These are phyloP conservation scores for Phyllotreta cruciferae DNA, from an alignment of 2,888 invertebrate genomes.

Conservation along the genomic window DNA sequence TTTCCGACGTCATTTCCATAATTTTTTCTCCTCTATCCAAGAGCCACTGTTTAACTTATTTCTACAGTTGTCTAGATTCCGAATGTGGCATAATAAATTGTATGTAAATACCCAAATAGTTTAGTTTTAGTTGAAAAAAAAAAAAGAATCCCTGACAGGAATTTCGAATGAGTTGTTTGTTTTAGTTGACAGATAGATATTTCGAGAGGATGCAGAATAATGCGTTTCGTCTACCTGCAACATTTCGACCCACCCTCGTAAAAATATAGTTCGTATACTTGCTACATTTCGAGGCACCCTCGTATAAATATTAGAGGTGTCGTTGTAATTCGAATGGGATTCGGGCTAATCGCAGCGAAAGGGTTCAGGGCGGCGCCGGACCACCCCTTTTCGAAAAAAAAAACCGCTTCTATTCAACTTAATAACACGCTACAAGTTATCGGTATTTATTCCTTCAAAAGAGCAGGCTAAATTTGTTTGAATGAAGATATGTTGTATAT, in stretches of 20 bases:
- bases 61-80: constrained; percentile 42
- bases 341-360: constrained; percentile 34
- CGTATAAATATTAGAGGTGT: too few species aligned
- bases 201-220: too few species aligned
- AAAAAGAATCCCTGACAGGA: constrained; percentile 26
- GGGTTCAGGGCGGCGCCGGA: constrained; percentile 26
- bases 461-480: too few species aligned
- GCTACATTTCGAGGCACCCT: too few species aligned
- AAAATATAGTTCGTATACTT: too few species aligned
- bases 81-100: constrained; percentile 43
- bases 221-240: too few species aligned
- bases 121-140: constrained; percentile 12
- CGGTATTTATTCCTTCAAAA: too few species aligned
- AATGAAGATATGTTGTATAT: too few species aligned
- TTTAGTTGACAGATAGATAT: constrained; percentile 29
- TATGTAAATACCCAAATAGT: constrained; percentile 37
- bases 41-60: constrained; percentile 46
- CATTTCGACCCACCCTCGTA: too few species aligned
- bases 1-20: constrained; percentile 42
- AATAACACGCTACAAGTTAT: constrained; percentile 20
- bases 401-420: constrained; percentile 27
- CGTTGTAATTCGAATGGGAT: constrained; percentile 27
- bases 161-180: constrained; percentile 31
- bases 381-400: constrained; percentile 31
- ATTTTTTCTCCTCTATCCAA: constrained; percentile 42